Evolutionary conservation across 2,888 invertebrate species (phyloP).

Genomic region (Drosophila lacicola): DNA sequence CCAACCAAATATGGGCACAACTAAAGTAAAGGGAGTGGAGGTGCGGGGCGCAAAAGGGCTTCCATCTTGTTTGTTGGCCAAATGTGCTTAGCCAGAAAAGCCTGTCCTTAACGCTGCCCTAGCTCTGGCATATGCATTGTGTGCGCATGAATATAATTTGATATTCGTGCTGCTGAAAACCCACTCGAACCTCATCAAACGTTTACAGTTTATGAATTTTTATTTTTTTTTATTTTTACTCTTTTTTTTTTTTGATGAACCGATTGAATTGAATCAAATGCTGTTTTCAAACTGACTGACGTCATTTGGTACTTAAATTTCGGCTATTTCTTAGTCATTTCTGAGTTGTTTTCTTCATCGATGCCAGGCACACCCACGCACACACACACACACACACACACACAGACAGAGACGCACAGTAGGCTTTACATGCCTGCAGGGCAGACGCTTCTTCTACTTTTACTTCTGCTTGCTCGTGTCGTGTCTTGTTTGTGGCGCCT

Average conservation of each 20-base stretch:
- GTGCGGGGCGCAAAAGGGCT: no score
- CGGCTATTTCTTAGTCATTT: background rate
- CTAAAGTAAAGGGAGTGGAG: no score
- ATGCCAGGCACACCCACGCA: background rate
- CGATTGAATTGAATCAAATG: slow-evolving; percentile 10
- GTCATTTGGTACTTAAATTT: slow-evolving; percentile 25
- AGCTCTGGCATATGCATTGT: no score
- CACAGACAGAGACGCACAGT: background rate
- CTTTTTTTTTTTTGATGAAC: background rate
- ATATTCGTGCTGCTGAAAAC: no score
- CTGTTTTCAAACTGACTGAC: slow-evolving; percentile 30
- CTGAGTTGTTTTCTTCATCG: slow-evolving; percentile 1
- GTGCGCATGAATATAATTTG: no score
- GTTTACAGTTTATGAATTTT: slow-evolving; percentile 1
- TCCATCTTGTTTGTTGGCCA: no score
- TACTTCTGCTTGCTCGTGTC: slow-evolving; percentile 29
- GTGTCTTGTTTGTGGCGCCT: slow-evolving; percentile 60
- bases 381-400: background rate
- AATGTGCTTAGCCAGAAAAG: no score
- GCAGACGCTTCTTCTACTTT: slow-evolving; percentile 31
- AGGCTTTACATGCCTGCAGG: slow-evolving; percentile 42
- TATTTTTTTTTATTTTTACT: no score
- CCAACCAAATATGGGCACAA: no score
- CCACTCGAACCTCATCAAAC: background rate
- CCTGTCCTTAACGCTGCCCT: no score